A percentile compares a stretch with the other conserved stretches of the same genome.
Conservation (phyloP, 2,113 vertebrate genomes). For the Apteryx owenii region DNA sequence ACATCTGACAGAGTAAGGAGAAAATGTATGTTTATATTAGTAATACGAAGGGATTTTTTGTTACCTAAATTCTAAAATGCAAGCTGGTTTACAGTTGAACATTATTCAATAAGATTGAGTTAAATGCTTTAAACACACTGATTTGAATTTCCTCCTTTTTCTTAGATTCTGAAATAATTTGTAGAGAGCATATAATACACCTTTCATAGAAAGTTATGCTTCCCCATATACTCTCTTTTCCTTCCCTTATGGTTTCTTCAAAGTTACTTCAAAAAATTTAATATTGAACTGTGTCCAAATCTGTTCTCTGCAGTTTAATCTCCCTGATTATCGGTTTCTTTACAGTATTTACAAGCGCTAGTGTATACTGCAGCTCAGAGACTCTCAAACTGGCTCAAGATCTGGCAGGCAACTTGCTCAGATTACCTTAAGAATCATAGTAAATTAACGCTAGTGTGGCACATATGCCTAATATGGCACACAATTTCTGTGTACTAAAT, state of each 20-base stretch:
- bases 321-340: not conserved
- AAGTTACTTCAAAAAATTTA: not conserved
- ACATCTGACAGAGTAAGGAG: slow-evolving; percentile 16
- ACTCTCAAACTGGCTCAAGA: not conserved
- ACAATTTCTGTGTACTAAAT: not conserved
- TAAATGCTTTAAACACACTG: not conserved
- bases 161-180: not conserved
- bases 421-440: not conserved
- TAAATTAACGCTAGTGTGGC: not conserved
- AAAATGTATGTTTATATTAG: not conserved
- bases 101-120: not conserved
- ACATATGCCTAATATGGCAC: not conserved
- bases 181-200: not conserved
- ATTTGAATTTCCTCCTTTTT: not conserved
- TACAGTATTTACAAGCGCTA: not conserved
- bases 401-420: not conserved
- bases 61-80: not conserved
- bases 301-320: not conserved
- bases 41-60: not conserved
- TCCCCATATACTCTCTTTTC: not conserved
- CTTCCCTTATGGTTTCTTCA: not conserved
- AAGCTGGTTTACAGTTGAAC: not conserved
- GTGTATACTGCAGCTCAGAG: not conserved
- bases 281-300: not conserved
- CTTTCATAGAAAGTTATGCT: not conserved